Percentiles rank a stretch among this genome's conserved stretches.
phyloP scores from a whole-genome alignment of 2,113 vertebrate genomes.

The Pavo muticus region DNA sequence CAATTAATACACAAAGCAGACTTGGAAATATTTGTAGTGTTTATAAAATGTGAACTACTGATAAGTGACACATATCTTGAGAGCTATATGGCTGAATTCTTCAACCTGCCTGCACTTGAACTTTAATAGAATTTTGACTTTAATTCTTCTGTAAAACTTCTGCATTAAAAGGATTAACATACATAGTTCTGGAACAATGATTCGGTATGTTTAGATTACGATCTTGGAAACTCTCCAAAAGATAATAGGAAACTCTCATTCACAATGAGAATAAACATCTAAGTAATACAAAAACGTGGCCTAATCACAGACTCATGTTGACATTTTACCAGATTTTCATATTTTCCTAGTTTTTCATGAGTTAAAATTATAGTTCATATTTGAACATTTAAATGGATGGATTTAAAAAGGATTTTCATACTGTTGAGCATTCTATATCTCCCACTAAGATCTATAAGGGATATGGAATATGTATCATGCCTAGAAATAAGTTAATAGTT shows the following conservation, averaged over 20 bases:
- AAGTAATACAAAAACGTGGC: neutral
- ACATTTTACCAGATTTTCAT: neutral
- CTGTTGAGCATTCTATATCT: neutral
- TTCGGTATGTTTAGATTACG: neutral
- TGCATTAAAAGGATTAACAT: neutral
- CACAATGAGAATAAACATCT: neutral
- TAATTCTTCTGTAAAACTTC: neutral
- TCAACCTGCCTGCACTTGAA: neutral
- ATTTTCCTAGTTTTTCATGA: neutral
- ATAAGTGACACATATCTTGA: neutral
- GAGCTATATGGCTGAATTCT: neutral
- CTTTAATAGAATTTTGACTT: neutral
- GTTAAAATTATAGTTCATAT: neutral
- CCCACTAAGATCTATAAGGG: neutral
- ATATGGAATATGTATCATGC: neutral
- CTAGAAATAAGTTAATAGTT: neutral
- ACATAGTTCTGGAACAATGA: neutral
- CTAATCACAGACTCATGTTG: neutral
- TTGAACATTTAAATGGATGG: neutral
- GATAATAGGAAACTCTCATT: neutral
- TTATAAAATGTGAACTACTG: neutral
- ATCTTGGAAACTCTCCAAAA: neutral
- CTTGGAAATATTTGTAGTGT: neutral
- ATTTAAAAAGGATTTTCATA: neutral
- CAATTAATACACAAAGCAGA: neutral